Conservation (phyloP, 64 coral and sea anemone species). For the Actinia equina region DNA sequence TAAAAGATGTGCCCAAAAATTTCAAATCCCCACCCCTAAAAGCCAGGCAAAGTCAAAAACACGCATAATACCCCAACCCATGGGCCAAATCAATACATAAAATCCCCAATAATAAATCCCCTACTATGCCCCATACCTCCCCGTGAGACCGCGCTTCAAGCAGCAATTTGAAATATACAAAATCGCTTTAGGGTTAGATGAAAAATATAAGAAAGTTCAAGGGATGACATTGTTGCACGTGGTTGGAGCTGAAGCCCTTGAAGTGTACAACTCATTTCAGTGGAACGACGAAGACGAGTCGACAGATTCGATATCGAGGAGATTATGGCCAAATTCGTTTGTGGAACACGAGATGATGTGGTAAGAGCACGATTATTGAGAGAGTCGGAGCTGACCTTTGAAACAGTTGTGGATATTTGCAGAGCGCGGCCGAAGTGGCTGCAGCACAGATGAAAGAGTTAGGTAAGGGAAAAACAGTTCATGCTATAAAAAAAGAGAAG, state of each 20-base stretch:
- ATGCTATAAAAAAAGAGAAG: background rate
- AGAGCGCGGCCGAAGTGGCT: background rate
- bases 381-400: slow-evolving; percentile 55
- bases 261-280: slow-evolving; percentile 70
- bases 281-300: slow-evolving; percentile 33
- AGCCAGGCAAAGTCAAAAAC: too few species aligned
- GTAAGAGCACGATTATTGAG: slow-evolving; percentile 54
- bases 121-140: too few species aligned
- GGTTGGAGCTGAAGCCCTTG: slow-evolving; percentile 59
- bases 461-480: background rate
- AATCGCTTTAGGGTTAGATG: background rate
- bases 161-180: slow-evolving; percentile 20
- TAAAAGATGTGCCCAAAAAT: too few species aligned
- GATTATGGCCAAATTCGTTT: slow-evolving; percentile 51
- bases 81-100: too few species aligned
- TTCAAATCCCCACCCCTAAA: too few species aligned
- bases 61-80: too few species aligned
- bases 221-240: slow-evolving; percentile 16
- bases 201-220: background rate
- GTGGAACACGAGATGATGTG: slow-evolving; percentile 52
- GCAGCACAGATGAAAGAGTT: background rate
- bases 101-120: too few species aligned
- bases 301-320: slow-evolving; percentile 26
- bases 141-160: background rate
- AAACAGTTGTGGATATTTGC: slow-evolving; percentile 34